A percentile compares a stretch with the other conserved stretches of the same genome.
Conservation (phyloP, 2,888 invertebrate genomes). For the Diplolepis rosae region DNA sequence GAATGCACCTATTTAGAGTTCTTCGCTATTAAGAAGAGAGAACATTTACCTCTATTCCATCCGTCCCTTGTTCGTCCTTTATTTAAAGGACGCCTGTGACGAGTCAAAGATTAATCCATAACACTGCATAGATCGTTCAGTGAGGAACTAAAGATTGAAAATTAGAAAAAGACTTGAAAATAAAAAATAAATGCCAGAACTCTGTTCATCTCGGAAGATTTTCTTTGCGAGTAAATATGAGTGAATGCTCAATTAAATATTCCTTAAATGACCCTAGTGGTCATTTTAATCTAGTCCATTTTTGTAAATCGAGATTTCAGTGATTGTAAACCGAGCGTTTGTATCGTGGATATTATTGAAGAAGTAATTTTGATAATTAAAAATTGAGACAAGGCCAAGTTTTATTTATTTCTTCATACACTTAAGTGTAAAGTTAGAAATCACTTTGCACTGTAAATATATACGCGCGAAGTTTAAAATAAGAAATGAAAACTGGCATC, state of each 20-base stretch:
- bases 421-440: background rate
- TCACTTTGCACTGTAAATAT: background rate
- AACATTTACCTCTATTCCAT: constrained; percentile 37
- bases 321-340: background rate
- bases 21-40: constrained; percentile 37
- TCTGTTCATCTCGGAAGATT: constrained; percentile 20
- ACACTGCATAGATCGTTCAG: background rate
- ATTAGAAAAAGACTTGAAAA: background rate
- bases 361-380: background rate
- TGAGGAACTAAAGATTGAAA: constrained; percentile 4
- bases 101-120: background rate
- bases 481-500: background rate
- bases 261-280: background rate
- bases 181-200: constrained; percentile 10
- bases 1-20: no score
- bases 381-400: constrained; percentile 20
- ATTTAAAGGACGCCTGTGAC: constrained; percentile 19
- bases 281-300: constrained; percentile 1
- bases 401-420: constrained; percentile 7
- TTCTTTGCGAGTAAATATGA: constrained; percentile 8
- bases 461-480: background rate
- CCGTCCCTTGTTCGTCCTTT: constrained; percentile 35
- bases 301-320: constrained; percentile 14
- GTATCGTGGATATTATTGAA: background rate
- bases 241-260: background rate